Conservation (phyloP, 2,113 vertebrate genomes). For the Probosciger aterrimus region DNA sequence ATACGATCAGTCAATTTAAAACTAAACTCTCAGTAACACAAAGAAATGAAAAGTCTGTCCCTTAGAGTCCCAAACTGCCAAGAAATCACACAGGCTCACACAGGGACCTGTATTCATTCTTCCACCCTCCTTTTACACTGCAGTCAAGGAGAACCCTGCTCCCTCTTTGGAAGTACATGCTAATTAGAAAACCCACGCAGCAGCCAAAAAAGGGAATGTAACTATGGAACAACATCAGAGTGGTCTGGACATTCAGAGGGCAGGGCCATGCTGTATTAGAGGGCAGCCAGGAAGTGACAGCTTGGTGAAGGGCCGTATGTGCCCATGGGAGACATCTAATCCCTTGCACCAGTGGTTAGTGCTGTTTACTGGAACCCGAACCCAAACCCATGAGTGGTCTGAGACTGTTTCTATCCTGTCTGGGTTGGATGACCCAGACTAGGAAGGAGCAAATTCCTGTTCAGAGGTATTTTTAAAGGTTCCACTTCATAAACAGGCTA, state of each 20-base stretch:
- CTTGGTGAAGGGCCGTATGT: not conserved
- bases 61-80: not conserved
- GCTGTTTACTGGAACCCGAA: slow-evolving; percentile 19
- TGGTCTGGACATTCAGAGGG: not conserved
- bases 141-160: not conserved
- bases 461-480: slow-evolving; percentile 59
- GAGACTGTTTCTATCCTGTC: not conserved
- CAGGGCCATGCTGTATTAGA: not conserved
- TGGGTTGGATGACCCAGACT: not conserved
- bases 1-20: not conserved
- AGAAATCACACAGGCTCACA: not conserved
- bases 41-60: not conserved
- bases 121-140: not conserved
- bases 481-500: slow-evolving; percentile 17
- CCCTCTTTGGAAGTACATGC: not conserved
- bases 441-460: slow-evolving; percentile 12
- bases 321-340: not conserved
- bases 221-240: not conserved
- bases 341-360: not conserved
- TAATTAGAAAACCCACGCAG: slow-evolving; percentile 49
- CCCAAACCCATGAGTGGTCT: not conserved
- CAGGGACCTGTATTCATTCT: rapidly evolving
- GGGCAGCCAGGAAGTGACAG: not conserved
- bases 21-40: not conserved
- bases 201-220: slow-evolving; percentile 28